Evolutionary conservation across 2,797 vertebrate species (phyloP).

Genomic region (Uromys caudimaculatus): DNA sequence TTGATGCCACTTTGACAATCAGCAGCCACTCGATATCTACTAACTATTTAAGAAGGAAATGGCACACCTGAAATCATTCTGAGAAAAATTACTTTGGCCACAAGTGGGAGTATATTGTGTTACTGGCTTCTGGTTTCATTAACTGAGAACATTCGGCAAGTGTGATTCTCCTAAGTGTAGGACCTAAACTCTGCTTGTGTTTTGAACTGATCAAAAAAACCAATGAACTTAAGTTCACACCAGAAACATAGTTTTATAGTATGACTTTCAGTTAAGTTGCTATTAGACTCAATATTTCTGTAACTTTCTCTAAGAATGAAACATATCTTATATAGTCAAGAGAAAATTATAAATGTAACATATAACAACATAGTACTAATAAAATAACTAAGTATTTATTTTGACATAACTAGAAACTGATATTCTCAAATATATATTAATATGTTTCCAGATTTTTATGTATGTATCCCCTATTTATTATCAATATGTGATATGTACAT

Average conservation of each 20-base stretch:
- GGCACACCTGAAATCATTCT: neutral
- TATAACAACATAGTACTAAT: neutral
- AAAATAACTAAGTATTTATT: neutral
- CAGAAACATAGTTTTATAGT: constrained; percentile 16
- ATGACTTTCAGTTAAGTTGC: neutral
- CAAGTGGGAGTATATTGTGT: constrained; percentile 25
- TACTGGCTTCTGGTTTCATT: constrained; percentile 21
- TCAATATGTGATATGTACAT: neutral
- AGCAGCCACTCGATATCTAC: neutral
- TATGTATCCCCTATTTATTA: neutral
- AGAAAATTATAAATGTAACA: constrained; percentile 20
- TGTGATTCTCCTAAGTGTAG: constrained; percentile 34
- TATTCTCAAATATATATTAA: neutral
- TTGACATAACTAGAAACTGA: neutral
- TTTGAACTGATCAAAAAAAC: constrained; percentile 12
- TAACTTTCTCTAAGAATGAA: constrained; percentile 40
- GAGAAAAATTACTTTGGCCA: neutral
- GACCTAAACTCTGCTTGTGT: constrained; percentile 25
- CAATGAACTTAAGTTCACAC: constrained; percentile 45
- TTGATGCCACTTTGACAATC: neutral
- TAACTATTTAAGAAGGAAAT: neutral
- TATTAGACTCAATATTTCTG: neutral
- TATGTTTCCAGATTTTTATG: neutral
- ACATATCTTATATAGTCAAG: neutral
- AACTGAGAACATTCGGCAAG: neutral